Base-by-base conservation (phyloP, 1,140 invertebrate species). In the Pachypeltis micranthus region DNA sequence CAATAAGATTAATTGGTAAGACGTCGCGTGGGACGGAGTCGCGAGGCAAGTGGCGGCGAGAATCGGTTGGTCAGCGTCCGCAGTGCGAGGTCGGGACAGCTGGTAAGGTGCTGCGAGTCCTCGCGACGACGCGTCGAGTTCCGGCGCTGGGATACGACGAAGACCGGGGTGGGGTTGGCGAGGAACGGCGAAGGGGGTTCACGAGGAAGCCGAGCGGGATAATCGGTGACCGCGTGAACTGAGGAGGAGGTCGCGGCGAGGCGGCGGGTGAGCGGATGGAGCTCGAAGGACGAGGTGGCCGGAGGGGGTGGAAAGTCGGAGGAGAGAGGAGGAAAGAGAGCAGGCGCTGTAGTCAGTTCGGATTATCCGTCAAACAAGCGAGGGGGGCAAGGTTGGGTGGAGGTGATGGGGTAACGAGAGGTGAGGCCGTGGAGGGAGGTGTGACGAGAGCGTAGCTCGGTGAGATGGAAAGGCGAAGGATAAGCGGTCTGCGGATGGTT, bases 201-300 rank as follows among this genome's bases (percentile, higher is more conserved):
- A 21, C 23, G 23, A 16, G 59, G 24, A 2, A 44, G 44, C 34
- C 25, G 44, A 44, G 14, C 61, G 2, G 61, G 1, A 26, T 55
- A 47, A 27, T 54, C 44, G 51, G 28, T 39, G 44, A 39, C 44
- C 39, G 29, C 47, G 61, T 51, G 44, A 31, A 27, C 44, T 19
- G 57, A 39, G 31, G 31, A 7, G 7, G 31, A 39, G 31, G 31
- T 16, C 7, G 16, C 31, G 31, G 16, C 16, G 31, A 39, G 31
- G 31, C 7, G 31, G 31, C 31, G n/a, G n/a, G n/a, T n/a, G n/a
- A n/a, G n/a, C n/a, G n/a, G n/a, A n/a, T n/a, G n/a, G n/a, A n/a
- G n/a, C n/a, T n/a, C n/a, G n/a, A n/a, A n/a, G 31, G 31, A 39
- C 31, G 7, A 10, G 7, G 31, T 16, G 31, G 7, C 31, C 31